Conservation (phyloP, 2,113 vertebrate genomes). For the Atherinomorus stipes region DNA sequence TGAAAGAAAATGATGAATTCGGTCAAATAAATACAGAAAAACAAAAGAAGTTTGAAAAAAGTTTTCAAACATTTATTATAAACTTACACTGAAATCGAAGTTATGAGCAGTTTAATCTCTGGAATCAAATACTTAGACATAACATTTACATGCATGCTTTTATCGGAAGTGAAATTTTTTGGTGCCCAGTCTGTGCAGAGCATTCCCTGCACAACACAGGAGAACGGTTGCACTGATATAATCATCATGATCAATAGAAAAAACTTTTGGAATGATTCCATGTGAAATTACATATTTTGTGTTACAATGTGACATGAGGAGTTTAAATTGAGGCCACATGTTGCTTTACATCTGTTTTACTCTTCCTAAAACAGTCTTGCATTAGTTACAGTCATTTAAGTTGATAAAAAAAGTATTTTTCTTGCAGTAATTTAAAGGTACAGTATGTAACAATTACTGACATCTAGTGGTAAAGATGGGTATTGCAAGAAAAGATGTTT, state of each 20-base stretch:
- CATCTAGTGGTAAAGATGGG: no score
- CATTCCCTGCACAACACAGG: background rate
- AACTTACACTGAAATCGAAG: no score
- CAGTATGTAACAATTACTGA: no score
- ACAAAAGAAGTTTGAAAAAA: no score
- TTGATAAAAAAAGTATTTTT: no score
- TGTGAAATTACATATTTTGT: background rate
- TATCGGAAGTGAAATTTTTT: background rate
- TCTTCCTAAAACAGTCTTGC: background rate
- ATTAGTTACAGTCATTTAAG: background rate
- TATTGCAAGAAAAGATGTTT: no score
- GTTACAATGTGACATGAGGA: background rate
- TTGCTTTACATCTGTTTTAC: slow-evolving; percentile 3
- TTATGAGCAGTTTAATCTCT: no score
- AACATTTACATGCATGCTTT: background rate
- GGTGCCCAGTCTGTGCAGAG: background rate
- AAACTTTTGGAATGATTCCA: background rate
- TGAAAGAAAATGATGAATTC: no score
- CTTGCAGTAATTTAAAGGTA: no score
- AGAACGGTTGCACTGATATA: background rate
- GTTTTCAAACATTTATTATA: no score
- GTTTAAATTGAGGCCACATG: background rate
- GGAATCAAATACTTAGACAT: no score
- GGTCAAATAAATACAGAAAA: no score
- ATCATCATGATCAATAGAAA: background rate